phyloP scores from a whole-genome alignment of 2,797 vertebrate genomes.

The Karalla daura region DNA sequence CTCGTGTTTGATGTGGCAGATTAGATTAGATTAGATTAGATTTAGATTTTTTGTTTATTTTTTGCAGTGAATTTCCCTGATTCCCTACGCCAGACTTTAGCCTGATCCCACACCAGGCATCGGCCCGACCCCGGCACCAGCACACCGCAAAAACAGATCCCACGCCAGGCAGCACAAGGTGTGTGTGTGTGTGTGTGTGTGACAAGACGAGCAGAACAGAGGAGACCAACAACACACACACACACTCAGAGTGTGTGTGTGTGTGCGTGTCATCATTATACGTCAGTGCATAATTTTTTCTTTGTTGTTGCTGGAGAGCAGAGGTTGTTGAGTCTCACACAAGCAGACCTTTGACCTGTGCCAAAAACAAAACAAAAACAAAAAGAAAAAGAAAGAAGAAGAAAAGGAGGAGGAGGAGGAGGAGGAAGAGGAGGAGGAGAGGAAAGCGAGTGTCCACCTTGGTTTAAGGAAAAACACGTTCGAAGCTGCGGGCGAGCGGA shows the following conservation, averaged over 20 bases:
- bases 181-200: too few relatives aligned
- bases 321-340: constrained; percentile 44
- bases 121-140: constrained; percentile 1
- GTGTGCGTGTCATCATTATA: constrained; percentile 22
- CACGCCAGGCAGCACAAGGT: constrained; percentile 33
- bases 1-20: too few relatives aligned
- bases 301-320: constrained; percentile 46
- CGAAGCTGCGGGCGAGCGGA: not conserved
- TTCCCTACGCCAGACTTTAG: not conserved
- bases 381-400: too few relatives aligned
- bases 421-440: too few relatives aligned
- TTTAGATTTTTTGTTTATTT: not conserved
- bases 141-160: constrained; percentile 12
- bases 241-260: too few relatives aligned
- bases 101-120: not conserved
- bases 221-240: constrained; percentile 36
- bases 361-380: too few relatives aligned
- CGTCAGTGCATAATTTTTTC: constrained; percentile 62
- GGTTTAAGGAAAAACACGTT: constrained; percentile 42
- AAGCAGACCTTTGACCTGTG: constrained; percentile 17
- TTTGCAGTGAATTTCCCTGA: constrained; percentile 6
- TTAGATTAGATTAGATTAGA: too few relatives aligned
- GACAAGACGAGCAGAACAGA: constrained; percentile 32
- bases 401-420: too few relatives aligned
- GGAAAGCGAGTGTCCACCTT: constrained; percentile 47